Conservation (phyloP, 1,140 invertebrate species). For the Drosophila bifasciata region DNA sequence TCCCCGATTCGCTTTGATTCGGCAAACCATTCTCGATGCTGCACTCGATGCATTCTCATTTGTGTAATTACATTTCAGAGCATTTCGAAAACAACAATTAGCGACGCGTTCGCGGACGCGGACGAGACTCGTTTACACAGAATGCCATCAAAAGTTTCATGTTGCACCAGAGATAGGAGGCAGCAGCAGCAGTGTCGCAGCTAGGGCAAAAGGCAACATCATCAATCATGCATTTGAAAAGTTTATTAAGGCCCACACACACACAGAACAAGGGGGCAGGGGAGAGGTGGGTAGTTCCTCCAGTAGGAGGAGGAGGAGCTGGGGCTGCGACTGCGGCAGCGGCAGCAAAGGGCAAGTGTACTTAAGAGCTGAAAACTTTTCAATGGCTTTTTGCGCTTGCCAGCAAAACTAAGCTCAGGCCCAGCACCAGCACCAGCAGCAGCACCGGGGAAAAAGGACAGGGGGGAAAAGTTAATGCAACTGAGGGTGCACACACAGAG, state of each 20-base stretch:
- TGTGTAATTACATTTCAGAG: conserved; percentile 77
- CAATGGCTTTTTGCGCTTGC: conserved; percentile 67
- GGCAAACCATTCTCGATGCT: too few relatives aligned
- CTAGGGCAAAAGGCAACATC: conserved; percentile 53
- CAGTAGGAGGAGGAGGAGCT: too few relatives aligned
- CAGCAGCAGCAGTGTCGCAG: not conserved
- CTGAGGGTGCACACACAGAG: not conserved
- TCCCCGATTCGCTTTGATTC: too few relatives aligned
- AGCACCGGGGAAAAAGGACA: conserved; percentile 20
- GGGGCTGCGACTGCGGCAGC: too few relatives aligned
- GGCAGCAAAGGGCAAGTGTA: conserved; percentile 55
- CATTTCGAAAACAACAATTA: conserved; percentile 76
- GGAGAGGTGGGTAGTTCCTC: not conserved
- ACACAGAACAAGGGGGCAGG: not conserved
- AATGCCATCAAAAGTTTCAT: conserved; percentile 61
- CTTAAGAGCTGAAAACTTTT: conserved; percentile 77
- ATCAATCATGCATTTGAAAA: conserved; percentile 81
- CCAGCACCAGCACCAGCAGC: not conserved
- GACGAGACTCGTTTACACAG: conserved; percentile 73
- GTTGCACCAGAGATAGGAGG: conserved; percentile 25
- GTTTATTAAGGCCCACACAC: conserved; percentile 69
- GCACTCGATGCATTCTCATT: conserved; percentile 68
- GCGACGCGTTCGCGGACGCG: conserved; percentile 32
- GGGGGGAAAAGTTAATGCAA: conserved; percentile 43
- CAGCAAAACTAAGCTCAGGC: conserved; percentile 36